A percentile compares a stretch with the other conserved stretches of the same genome.
phyloP scores from a whole-genome alignment of 2,113 vertebrate species.

The Dolichallabes microphthalmus region DNA sequence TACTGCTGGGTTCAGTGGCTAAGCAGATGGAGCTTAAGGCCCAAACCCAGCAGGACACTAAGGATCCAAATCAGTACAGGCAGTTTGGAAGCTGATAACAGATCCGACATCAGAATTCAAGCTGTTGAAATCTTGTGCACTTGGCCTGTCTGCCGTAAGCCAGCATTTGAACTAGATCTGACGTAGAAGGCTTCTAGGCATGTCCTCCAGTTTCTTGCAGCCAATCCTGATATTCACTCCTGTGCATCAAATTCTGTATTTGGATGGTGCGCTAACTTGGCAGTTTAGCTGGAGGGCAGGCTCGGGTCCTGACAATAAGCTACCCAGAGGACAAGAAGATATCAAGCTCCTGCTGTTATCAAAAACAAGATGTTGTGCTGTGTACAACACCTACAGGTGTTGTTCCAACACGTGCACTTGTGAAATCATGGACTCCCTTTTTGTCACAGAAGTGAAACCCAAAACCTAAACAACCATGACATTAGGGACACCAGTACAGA shows the following conservation, averaged over 20 bases:
- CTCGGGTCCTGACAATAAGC: background rate
- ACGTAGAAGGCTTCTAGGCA: background rate
- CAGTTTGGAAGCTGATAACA: conserved; percentile 32
- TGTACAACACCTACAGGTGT: conserved; percentile 21
- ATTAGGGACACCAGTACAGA: background rate
- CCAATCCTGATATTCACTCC: background rate
- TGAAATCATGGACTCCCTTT: conserved; percentile 25
- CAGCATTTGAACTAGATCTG: conserved; percentile 6
- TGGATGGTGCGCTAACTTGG: background rate
- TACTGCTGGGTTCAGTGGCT: conserved; percentile 26
- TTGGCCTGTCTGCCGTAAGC: background rate
- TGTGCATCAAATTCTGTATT: background rate
- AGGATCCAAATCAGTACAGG: conserved; percentile 16
- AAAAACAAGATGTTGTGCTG: conserved; percentile 26
- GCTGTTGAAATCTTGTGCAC: conserved; percentile 6
- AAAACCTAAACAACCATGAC: conserved; percentile 11
- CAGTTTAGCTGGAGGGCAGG: background rate
- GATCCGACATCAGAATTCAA: conserved; percentile 29
- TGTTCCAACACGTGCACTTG: conserved; percentile 19
- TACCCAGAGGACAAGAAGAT: background rate
- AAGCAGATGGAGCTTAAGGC: conserved; percentile 49
- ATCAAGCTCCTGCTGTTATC: background rate
- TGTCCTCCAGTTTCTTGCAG: background rate
- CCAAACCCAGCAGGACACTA: conserved; percentile 27
- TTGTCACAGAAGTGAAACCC: conserved; percentile 40